These are phyloP conservation scores for Dipus sagitta DNA, from an alignment of 2,797 vertebrate genomes.

Conservation along the genomic window DNA sequence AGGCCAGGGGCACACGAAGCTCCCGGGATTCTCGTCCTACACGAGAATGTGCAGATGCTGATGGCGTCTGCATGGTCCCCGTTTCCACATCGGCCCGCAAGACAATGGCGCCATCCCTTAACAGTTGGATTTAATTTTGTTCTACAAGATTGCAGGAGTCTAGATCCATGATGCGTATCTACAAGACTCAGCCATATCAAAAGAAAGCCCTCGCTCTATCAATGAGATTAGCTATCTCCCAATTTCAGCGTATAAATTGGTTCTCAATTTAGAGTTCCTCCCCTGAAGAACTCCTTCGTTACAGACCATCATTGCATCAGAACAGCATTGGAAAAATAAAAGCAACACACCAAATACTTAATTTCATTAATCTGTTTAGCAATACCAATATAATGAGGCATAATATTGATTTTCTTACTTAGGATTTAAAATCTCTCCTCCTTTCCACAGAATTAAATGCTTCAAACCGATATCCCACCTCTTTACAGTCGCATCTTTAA, in stretches of 20 bases:
- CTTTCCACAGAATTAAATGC: slow-evolving; percentile 96
- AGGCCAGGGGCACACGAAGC: neutral
- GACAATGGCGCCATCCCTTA: neutral
- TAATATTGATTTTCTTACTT: slow-evolving; percentile 91
- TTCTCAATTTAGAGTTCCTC: slow-evolving; percentile 83
- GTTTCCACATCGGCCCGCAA: fast-evolving
- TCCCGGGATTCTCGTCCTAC: neutral
- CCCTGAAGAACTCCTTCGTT: slow-evolving; percentile 80
- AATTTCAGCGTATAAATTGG: slow-evolving; percentile 81
- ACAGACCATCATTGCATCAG: slow-evolving; percentile 83
- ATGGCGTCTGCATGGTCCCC: neutral
- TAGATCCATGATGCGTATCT: slow-evolving; percentile 58
- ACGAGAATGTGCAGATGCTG: fast-evolving
- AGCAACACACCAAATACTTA: slow-evolving; percentile 86
- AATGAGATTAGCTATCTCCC: slow-evolving; percentile 80
- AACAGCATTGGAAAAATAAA: slow-evolving; percentile 81
- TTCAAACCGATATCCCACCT: slow-evolving; percentile 93
- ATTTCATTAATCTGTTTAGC: slow-evolving; percentile 91
- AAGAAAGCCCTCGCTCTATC: slow-evolving; percentile 78
- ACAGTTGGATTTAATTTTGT: slow-evolving; percentile 32
- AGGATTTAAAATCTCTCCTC: slow-evolving; percentile 93
- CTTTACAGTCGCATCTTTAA: slow-evolving; percentile 96
- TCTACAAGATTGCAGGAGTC: slow-evolving; percentile 60
- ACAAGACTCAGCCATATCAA: slow-evolving; percentile 62
- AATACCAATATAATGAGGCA: slow-evolving; percentile 91